Evolutionary conservation across 2,888 invertebrate species (phyloP).

Genomic region (Sicus ferrugineus): DNA sequence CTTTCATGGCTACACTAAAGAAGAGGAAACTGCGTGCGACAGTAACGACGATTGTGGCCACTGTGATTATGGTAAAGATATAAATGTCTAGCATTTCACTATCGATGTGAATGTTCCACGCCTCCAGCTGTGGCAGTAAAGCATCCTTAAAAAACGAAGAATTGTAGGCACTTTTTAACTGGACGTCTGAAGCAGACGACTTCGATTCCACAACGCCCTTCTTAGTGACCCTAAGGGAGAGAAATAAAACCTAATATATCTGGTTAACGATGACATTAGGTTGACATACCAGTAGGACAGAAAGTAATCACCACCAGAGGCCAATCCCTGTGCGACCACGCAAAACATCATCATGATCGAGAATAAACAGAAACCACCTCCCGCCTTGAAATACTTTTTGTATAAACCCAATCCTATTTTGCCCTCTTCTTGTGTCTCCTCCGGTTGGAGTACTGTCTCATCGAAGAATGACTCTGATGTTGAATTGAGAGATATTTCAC

Average conservation of each 20-base stretch:
- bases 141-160: conserved; percentile 24
- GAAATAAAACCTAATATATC: neutral
- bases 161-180: neutral
- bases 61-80: conserved; percentile 66
- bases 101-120: conserved; percentile 39
- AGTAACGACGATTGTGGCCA: conserved; percentile 62
- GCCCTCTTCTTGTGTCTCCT: conserved; percentile 72
- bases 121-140: conserved; percentile 39
- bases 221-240: conserved; percentile 42
- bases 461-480: conserved; percentile 64
- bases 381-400: conserved; percentile 74
- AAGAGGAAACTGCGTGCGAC: conserved; percentile 65
- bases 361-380: conserved; percentile 73
- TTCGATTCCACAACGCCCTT: conserved; percentile 36
- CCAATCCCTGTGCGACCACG: conserved; percentile 73
- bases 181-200: conserved; percentile 6
- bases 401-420: conserved; percentile 71
- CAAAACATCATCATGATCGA: conserved; percentile 71
- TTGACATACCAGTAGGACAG: conserved; percentile 72
- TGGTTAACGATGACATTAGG: neutral
- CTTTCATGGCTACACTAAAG: conserved; percentile 73
- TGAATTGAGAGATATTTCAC: conserved; percentile 67
- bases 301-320: conserved; percentile 81
- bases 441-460: conserved; percentile 65
- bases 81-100: conserved; percentile 63